Evolutionary conservation across 2,113 vertebrate species (phyloP).

Genomic region (Herpetotheres cachinnans): DNA sequence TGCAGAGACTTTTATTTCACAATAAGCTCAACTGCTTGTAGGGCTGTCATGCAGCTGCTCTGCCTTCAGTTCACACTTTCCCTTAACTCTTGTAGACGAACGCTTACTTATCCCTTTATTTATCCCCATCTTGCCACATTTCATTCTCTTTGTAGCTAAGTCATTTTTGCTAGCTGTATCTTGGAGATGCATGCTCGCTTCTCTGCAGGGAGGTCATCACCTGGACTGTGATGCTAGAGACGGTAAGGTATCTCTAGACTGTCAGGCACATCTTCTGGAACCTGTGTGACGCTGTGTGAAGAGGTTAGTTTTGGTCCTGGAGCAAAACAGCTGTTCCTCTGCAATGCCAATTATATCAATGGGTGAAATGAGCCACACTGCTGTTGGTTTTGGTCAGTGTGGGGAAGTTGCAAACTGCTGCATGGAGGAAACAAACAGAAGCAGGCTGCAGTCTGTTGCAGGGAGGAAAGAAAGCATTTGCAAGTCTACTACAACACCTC

Average conservation of each 20-base stretch:
- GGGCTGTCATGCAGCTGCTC: background rate
- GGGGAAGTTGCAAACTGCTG: background rate
- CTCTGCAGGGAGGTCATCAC: background rate
- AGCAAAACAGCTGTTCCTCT: background rate
- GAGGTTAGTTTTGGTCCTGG: background rate
- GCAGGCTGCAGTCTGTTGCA: background rate
- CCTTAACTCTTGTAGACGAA: background rate
- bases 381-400: background rate
- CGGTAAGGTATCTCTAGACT: background rate
- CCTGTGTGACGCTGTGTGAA: background rate
- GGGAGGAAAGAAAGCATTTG: background rate
- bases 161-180: background rate
- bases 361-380: background rate
- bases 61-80: background rate
- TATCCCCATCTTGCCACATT: background rate
- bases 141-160: background rate
- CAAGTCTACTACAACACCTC: background rate
- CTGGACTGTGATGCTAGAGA: background rate
- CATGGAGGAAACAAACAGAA: background rate
- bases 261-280: background rate
- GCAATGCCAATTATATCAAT: background rate
- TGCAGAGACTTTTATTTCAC: background rate
- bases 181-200: background rate
- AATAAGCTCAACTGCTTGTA: background rate
- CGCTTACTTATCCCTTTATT: background rate